These are phyloP conservation scores for Lasioglossum malachurum DNA, from an alignment of 2,888 invertebrate species.

Conservation along the genomic window DNA sequence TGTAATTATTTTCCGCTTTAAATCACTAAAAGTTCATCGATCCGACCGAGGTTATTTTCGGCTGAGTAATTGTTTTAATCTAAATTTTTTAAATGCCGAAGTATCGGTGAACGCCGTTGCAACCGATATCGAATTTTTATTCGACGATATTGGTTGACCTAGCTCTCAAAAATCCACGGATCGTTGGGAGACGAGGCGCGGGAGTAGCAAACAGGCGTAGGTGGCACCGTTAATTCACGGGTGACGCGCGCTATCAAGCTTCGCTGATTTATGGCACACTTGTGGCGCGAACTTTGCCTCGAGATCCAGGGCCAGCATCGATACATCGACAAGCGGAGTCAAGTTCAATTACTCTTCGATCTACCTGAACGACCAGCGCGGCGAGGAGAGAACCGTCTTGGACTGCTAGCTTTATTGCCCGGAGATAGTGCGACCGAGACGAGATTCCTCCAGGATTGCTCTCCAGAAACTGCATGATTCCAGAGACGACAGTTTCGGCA, in stretches of 20 bases:
- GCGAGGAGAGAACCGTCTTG: background rate
- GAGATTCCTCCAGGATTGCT: constrained; percentile 29
- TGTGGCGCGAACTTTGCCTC: constrained; percentile 33
- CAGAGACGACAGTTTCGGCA: background rate
- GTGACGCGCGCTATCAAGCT: constrained; percentile 28
- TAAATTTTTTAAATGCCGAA: background rate
- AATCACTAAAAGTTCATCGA: background rate
- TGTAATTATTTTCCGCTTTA: background rate
- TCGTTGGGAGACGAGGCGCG: background rate
- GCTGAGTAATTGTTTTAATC: background rate
- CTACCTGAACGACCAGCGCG: constrained; percentile 29
- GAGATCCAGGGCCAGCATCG: constrained; percentile 46
- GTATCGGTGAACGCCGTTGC: background rate
- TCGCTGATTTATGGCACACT: constrained; percentile 48
- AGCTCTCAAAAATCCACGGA: background rate
- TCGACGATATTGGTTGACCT: background rate
- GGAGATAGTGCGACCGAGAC: background rate
- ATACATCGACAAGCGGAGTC: constrained; percentile 24
- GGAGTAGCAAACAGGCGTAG: background rate
- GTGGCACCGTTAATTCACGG: constrained; percentile 38
- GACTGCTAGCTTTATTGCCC: constrained; percentile 36
- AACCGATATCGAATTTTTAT: constrained; percentile 20
- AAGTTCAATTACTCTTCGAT: constrained; percentile 55
- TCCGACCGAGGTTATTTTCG: background rate
- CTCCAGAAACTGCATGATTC: background rate